Conservation (phyloP, 30 jellyfish, hydroid and myxozoan species). For the Catostylus mosaicus region DNA sequence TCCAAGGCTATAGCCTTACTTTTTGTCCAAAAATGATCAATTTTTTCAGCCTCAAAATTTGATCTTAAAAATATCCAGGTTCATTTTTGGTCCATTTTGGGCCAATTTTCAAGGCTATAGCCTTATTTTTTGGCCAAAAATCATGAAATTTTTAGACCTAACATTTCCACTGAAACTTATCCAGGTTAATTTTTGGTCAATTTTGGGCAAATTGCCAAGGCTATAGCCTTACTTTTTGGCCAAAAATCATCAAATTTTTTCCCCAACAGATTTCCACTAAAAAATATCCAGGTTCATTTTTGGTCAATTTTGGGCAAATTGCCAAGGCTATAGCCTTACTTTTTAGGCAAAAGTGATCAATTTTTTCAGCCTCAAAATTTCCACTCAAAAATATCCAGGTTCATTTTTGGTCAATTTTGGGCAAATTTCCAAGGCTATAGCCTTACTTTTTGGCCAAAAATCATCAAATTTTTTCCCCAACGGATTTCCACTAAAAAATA, state of each 20-base stretch:
- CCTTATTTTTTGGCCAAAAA: too few relatives aligned
- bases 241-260: background rate
- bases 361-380: background rate
- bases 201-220: background rate
- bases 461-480: background rate
- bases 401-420: background rate
- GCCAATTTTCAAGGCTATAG: too few relatives aligned
- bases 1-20: slow-evolving; percentile 6
- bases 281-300: background rate
- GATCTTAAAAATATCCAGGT: too few relatives aligned
- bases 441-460: slow-evolving; percentile 13
- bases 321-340: slow-evolving; percentile 15
- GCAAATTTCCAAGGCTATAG: background rate
- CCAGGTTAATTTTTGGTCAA: background rate
- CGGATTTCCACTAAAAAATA: background rate
- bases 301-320: background rate
- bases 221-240: slow-evolving; percentile 22
- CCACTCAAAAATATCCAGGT: background rate
- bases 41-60: too few relatives aligned
- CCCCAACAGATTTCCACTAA: too few relatives aligned
- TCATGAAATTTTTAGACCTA: too few relatives aligned
- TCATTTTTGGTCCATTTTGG: too few relatives aligned
- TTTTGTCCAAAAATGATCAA: background rate
- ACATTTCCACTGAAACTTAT: too few relatives aligned
- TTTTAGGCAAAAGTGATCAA: background rate